Percentiles rank a stretch among this genome's conserved stretches.
These are phyloP conservation scores for Taeniopygia guttata DNA, from an alignment of 2,797 vertebrate genomes.

Conservation along the genomic window DNA sequence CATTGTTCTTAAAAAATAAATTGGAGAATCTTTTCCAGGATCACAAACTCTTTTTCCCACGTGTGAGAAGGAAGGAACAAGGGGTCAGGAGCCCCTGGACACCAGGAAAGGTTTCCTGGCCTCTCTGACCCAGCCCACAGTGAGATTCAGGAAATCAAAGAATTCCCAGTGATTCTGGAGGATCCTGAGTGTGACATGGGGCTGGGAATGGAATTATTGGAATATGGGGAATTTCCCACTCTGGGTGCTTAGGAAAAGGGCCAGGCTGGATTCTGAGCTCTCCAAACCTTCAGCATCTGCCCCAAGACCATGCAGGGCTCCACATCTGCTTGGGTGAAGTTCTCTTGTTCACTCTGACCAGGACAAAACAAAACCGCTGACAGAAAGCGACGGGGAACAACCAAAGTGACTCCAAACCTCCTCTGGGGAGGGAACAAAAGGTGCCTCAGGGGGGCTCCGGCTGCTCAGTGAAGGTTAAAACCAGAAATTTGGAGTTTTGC, in stretches of 20 bases:
- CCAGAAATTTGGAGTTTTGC: neutral
- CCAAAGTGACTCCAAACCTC: rapidly evolving
- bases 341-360: rapidly evolving
- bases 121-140: neutral
- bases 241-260: neutral
- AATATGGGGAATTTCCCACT: rapidly evolving
- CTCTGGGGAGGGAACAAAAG: neutral
- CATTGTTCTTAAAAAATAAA: neutral
- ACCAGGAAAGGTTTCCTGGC: neutral
- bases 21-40: neutral
- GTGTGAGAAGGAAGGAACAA: rapidly evolving
- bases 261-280: neutral
- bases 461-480: neutral
- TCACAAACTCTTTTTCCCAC: neutral
- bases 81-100: too few relatives aligned
- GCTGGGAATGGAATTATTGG: neutral
- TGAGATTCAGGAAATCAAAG: too few relatives aligned
- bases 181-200: neutral
- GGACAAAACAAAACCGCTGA: rapidly evolving
- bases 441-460: neutral
- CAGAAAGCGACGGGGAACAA: neutral
- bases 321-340: too few relatives aligned
- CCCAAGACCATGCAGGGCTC: neutral
- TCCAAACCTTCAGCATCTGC: neutral
- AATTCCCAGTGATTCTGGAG: neutral